Percentiles rank a stretch among this genome's conserved stretches.
Evolutionary conservation across 2,797 vertebrate species (phyloP).

Genomic region (Phoebastria nigripes): DNA sequence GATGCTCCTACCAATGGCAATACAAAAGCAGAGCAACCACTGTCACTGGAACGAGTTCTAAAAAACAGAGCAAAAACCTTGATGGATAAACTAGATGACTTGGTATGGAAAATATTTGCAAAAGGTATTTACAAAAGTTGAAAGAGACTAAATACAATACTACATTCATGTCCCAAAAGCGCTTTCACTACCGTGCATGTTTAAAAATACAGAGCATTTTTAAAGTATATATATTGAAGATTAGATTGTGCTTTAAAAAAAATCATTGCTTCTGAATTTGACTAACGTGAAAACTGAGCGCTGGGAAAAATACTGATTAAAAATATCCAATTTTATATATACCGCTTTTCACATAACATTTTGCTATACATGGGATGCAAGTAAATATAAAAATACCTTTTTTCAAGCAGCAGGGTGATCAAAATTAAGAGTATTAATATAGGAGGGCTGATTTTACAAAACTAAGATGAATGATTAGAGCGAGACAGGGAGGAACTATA

Average conservation of each 20-base stretch:
- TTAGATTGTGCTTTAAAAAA: constrained; percentile 64
- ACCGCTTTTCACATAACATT: constrained; percentile 8
- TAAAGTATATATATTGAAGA: constrained; percentile 16
- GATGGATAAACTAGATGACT: neutral
- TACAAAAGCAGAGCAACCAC: neutral
- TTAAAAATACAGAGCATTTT: constrained; percentile 58
- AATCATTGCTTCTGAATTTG: constrained; percentile 16
- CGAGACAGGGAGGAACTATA: neutral
- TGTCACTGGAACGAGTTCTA: neutral
- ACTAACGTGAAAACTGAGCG: neutral
- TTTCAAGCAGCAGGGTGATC: neutral
- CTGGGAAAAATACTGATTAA: constrained; percentile 55
- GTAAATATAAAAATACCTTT: constrained; percentile 66
- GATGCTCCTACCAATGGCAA: neutral
- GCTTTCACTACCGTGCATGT: constrained; percentile 48
- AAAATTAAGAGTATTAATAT: neutral
- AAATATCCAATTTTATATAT: constrained; percentile 41
- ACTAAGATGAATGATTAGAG: neutral
- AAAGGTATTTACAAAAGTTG: constrained; percentile 42
- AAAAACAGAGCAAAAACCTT: neutral
- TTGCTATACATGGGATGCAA: constrained; percentile 43
- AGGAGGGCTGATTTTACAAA: constrained; percentile 15
- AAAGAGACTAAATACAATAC: neutral
- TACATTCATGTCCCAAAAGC: constrained; percentile 47
- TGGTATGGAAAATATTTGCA: neutral